A percentile compares a stretch with the other conserved stretches of the same genome.
phyloP scores from a whole-genome alignment of 1,140 invertebrate genomes.

The Druon quercuslanigerum region DNA sequence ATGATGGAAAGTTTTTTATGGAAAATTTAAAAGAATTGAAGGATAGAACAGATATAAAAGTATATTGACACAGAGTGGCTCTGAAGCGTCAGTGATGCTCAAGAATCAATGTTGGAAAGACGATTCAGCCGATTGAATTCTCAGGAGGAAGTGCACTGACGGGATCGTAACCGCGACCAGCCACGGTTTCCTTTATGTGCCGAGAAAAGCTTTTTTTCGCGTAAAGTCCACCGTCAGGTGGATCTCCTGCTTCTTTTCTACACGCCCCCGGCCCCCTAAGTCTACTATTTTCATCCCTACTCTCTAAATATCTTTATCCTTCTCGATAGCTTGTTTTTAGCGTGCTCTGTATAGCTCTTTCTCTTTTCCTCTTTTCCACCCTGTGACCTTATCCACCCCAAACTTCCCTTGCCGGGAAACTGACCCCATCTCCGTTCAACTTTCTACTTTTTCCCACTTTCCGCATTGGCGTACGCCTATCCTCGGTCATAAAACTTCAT shows the following conservation, averaged over 20 bases:
- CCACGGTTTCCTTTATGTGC: conserved; percentile 39
- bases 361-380: background rate
- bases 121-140: conserved; percentile 42
- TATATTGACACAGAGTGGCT: background rate
- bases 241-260: background rate
- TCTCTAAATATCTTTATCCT: conserved; percentile 29
- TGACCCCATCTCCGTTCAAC: conserved; percentile 43
- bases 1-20: too few species aligned
- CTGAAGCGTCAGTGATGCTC: background rate
- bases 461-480: conserved; percentile 37
- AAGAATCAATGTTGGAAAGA: conserved; percentile 18
- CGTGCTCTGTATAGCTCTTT: background rate
- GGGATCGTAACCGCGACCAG: conserved; percentile 36
- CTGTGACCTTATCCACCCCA: background rate
- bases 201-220: conserved; percentile 42
- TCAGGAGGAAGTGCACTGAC: conserved; percentile 38
- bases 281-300: background rate
- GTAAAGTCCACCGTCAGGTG: conserved; percentile 14
- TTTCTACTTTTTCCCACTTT: conserved; percentile 1
- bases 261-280: too few species aligned
- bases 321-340: background rate
- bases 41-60: too few species aligned
- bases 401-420: conserved; percentile 30
- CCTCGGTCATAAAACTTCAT: conserved; percentile 57
- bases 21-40: too few species aligned